These are phyloP conservation scores for Etia nguti DNA, from an alignment of 2,113 vertebrate species.

Conservation along the genomic window DNA sequence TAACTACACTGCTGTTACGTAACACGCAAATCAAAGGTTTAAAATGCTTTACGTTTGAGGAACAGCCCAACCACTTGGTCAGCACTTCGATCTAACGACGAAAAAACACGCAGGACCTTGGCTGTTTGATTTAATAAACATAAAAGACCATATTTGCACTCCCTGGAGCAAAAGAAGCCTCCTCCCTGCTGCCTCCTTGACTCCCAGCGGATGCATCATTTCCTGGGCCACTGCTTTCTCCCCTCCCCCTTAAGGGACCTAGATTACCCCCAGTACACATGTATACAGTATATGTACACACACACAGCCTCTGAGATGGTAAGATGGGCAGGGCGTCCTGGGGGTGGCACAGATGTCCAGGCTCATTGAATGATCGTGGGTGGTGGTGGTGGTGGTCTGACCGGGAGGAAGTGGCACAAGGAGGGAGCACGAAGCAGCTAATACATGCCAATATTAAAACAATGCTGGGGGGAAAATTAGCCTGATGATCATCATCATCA, in stretches of 20 bases:
- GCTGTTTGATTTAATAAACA: slow-evolving; percentile 51
- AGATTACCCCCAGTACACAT: slow-evolving; percentile 33
- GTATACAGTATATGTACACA: background rate
- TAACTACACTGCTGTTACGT: slow-evolving; percentile 13
- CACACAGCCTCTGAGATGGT: slow-evolving; percentile 1
- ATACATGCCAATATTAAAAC: background rate
- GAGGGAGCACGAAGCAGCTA: background rate
- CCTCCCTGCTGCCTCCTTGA: slow-evolving; percentile 46
- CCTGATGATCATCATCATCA: accelerated
- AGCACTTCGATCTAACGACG: slow-evolving; percentile 19
- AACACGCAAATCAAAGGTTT: slow-evolving; percentile 20
- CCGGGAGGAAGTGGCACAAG: slow-evolving; percentile 12
- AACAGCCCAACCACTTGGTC: background rate
- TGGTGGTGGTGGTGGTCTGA: slow-evolving; percentile 18
- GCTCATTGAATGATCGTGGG: slow-evolving; percentile 49
- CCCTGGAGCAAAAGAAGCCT: slow-evolving; percentile 47
- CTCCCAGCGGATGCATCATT: slow-evolving; percentile 58
- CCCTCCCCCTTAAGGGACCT: slow-evolving; percentile 30
- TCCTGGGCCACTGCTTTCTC: slow-evolving; percentile 54
- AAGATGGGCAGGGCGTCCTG: slow-evolving; percentile 27
- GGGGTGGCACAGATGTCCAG: slow-evolving; percentile 63
- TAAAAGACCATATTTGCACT: slow-evolving; percentile 50
- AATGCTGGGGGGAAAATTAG: background rate
- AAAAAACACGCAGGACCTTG: slow-evolving; percentile 2
- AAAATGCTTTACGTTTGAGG: slow-evolving; percentile 3